These are phyloP conservation scores for Arge pagana DNA, from an alignment of 2,888 invertebrate species.

Conservation along the genomic window DNA sequence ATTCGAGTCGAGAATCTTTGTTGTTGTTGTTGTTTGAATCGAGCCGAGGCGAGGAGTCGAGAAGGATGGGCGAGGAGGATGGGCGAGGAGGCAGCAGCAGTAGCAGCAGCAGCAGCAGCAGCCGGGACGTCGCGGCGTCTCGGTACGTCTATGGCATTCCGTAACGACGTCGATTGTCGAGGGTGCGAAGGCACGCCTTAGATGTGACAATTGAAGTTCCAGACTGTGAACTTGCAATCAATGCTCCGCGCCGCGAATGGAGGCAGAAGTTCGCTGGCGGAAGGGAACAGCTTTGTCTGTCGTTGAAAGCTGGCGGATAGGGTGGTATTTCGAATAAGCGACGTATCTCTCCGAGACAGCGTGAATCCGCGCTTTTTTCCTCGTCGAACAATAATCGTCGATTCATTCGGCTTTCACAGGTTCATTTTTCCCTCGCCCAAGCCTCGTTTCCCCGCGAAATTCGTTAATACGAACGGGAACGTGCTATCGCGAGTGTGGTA, in stretches of 20 bases:
- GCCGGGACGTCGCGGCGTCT: slow-evolving; percentile 14
- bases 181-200: slow-evolving; percentile 53
- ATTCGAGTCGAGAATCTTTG: too few species aligned
- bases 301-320: slow-evolving; percentile 47
- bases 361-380: too few species aligned
- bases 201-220: slow-evolving; percentile 55
- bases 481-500: too few species aligned
- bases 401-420: too few species aligned
- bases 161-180: slow-evolving; percentile 44
- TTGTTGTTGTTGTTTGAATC: slow-evolving; percentile 11
- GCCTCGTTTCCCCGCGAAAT: too few species aligned
- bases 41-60: slow-evolving; percentile 22
- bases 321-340: slow-evolving; percentile 27
- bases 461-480: too few species aligned
- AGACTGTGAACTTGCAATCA: slow-evolving; percentile 55
- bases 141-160: not conserved
- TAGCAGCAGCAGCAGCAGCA: slow-evolving; percentile 27
- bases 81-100: slow-evolving; percentile 18
- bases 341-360: too few species aligned
- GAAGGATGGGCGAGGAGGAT: slow-evolving; percentile 4
- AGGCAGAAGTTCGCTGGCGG: slow-evolving; percentile 29
- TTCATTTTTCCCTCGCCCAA: too few species aligned
- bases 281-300: slow-evolving; percentile 47
- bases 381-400: too few species aligned
- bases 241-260: slow-evolving; percentile 42